Percentiles rank a stretch among this genome's conserved stretches.
These are phyloP conservation scores for Venustaconcha ellipsiformis DNA, from an alignment of 1,140 invertebrate species.

Conservation along the genomic window DNA sequence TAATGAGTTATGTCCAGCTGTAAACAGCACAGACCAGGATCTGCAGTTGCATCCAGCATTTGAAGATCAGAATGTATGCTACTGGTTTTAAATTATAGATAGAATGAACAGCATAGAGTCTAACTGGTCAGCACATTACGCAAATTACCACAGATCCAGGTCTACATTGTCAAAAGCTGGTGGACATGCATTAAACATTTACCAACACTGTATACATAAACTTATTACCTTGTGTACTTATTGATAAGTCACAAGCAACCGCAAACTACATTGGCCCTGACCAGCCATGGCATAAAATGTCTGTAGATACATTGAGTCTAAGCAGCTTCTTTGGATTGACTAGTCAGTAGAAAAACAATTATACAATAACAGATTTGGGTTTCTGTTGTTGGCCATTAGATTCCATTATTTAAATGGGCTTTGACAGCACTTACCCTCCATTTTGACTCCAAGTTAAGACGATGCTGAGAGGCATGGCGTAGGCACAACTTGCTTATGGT, in stretches of 20 bases:
- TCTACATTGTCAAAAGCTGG: too few species aligned
- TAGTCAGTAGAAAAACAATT: neutral
- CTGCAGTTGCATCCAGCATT: too few species aligned
- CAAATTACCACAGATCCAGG: too few species aligned
- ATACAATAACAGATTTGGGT: neutral
- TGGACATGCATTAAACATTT: neutral
- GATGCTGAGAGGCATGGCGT: conserved; percentile 41
- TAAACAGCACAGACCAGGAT: too few species aligned
- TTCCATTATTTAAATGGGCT: too few species aligned
- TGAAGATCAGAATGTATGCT: too few species aligned
- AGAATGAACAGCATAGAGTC: too few species aligned
- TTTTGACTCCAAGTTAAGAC: conserved; percentile 37
- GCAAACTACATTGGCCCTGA: neutral
- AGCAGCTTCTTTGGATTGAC: neutral
- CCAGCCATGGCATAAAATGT: neutral
- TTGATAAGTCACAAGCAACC: too few species aligned
- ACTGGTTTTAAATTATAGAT: too few species aligned
- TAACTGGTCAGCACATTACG: too few species aligned
- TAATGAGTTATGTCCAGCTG: too few species aligned
- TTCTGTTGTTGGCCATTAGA: neutral
- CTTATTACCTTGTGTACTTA: neutral
- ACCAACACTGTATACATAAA: neutral
- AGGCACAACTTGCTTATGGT: conserved; percentile 44
- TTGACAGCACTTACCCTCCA: conserved; percentile 37
- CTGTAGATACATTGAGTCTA: neutral